A percentile compares a stretch with the other conserved stretches of the same genome.
Evolutionary conservation across 2,113 vertebrate genomes (phyloP).

Genomic region (Xenopus laevis): DNA sequence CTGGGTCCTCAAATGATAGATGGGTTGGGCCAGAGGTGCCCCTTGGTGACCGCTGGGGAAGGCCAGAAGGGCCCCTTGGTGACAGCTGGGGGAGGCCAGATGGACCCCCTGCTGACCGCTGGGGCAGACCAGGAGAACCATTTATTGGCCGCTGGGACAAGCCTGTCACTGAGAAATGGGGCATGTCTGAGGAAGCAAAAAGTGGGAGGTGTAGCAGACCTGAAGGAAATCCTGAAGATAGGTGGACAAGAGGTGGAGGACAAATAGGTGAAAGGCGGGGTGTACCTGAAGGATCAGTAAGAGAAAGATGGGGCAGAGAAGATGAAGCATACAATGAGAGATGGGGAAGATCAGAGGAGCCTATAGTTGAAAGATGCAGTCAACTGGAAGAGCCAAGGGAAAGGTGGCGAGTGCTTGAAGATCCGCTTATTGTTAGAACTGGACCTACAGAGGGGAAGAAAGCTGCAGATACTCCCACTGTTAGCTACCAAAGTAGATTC

Average conservation of each 20-base stretch:
- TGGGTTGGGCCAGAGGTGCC: neutral
- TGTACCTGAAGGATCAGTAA: no score
- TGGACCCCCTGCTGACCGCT: neutral
- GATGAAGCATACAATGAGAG: neutral
- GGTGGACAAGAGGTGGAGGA: no score
- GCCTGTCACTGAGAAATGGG: no score
- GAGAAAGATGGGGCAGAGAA: no score
- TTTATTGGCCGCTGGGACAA: no score
- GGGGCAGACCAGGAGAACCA: neutral
- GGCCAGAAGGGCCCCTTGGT: neutral
- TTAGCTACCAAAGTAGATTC: conserved; percentile 5
- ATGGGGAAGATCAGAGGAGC: neutral
- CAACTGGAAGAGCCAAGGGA: neutral
- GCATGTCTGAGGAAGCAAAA: no score
- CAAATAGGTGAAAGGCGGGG: no score
- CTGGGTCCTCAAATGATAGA: no score
- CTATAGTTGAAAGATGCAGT: neutral
- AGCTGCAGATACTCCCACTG: neutral
- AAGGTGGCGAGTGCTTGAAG: neutral
- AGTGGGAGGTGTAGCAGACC: no score
- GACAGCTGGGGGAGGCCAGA: neutral
- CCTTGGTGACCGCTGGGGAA: conserved; percentile 10
- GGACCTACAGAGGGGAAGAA: neutral
- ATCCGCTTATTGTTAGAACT: no score
- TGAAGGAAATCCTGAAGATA: no score